These are phyloP conservation scores for Eudyptes chrysolophus DNA, from an alignment of 2,113 vertebrate genomes.

Conservation along the genomic window DNA sequence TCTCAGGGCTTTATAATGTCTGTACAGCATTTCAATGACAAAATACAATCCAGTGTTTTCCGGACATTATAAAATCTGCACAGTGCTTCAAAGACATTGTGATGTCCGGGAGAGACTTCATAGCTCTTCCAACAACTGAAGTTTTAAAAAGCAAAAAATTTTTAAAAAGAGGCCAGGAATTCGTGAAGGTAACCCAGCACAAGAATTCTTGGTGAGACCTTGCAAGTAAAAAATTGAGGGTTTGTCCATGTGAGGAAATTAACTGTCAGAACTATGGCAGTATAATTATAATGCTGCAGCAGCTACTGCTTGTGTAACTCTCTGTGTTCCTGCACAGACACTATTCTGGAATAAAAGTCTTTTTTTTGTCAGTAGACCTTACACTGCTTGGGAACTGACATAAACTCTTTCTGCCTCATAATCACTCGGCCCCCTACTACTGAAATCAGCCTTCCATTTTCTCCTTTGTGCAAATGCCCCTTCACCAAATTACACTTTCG, in stretches of 20 bases:
- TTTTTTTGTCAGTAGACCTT: background rate
- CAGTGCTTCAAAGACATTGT: background rate
- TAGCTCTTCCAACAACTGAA: background rate
- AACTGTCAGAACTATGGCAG: constrained; percentile 11
- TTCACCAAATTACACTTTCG: constrained; percentile 45
- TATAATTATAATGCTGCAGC: constrained; percentile 40
- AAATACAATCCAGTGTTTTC: background rate
- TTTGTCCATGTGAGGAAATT: constrained; percentile 24
- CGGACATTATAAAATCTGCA: background rate
- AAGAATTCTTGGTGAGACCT: constrained; percentile 13
- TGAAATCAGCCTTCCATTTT: constrained; percentile 56
- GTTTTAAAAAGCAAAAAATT: background rate
- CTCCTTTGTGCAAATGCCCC: constrained; percentile 55
- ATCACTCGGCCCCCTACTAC: constrained; percentile 24
- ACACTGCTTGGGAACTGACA: constrained; percentile 19
- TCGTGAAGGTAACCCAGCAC: background rate
- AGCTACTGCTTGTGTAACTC: constrained; percentile 30
- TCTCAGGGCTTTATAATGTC: background rate
- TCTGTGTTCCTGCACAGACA: background rate
- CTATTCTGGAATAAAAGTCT: constrained; percentile 17
- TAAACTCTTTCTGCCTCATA: constrained; percentile 38
- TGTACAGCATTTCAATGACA: constrained; percentile 8
- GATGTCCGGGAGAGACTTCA: background rate
- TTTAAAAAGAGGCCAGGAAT: background rate
- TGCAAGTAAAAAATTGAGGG: constrained; percentile 36